These are phyloP conservation scores for Probosciger aterrimus DNA, from an alignment of 2,113 vertebrate species.

Conservation along the genomic window DNA sequence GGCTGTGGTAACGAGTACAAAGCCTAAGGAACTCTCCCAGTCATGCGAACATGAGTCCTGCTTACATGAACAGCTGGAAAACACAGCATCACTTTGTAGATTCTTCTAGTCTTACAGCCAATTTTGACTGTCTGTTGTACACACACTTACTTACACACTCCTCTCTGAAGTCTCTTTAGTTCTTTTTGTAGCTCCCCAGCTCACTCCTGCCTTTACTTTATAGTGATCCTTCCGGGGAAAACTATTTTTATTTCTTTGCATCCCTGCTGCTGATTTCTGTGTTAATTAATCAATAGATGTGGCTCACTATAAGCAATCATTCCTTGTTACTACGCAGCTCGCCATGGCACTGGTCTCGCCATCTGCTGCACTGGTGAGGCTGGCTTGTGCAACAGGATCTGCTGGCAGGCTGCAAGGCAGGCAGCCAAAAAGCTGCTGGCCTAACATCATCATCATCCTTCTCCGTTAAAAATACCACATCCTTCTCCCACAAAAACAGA, in stretches of 20 bases:
- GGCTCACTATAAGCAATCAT: not conserved
- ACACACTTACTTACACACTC: rapidly evolving
- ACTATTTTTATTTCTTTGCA: not conserved
- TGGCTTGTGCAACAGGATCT: not conserved
- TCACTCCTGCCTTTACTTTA: not conserved
- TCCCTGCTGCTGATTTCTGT: not conserved
- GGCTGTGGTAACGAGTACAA: not conserved
- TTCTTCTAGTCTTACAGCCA: not conserved
- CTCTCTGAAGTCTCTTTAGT: not conserved
- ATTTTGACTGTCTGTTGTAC: not conserved
- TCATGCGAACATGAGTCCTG: rapidly evolving
- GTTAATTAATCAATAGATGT: not conserved
- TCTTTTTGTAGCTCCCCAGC: not conserved
- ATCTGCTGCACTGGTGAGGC: not conserved
- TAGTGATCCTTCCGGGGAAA: rapidly evolving
- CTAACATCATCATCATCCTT: not conserved
- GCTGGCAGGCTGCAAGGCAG: constrained; percentile 17
- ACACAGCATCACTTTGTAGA: not conserved
- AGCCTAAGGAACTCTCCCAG: not conserved
- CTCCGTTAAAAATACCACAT: not conserved
- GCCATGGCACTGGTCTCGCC: not conserved
- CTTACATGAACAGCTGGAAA: not conserved
- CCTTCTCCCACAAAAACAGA: not conserved
- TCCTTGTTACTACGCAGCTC: not conserved
- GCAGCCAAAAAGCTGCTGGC: constrained; percentile 31